Evolutionary conservation across 2,113 vertebrate species (phyloP).

Genomic region (Megatriorchis doriae): DNA sequence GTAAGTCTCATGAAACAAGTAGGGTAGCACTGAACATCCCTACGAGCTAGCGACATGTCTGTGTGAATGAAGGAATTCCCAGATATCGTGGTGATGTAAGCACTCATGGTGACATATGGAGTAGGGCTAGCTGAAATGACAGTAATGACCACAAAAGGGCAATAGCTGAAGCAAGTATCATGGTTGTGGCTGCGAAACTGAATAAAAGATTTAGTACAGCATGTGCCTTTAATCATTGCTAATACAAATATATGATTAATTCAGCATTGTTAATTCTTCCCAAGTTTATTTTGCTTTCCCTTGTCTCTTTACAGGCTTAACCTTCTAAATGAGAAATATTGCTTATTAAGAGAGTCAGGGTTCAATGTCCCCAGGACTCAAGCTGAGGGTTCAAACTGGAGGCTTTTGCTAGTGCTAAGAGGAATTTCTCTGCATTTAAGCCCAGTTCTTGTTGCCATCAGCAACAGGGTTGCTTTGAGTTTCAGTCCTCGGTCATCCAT

Average conservation of each 20-base stretch:
- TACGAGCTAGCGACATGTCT: fast-evolving
- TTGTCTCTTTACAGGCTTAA: not conserved
- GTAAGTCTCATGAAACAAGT: not conserved
- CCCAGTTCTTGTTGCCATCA: not conserved
- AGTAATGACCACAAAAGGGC: not conserved
- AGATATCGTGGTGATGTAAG: not conserved
- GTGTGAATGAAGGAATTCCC: not conserved
- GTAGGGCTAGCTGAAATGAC: not conserved
- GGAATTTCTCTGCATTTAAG: not conserved
- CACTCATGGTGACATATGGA: not conserved
- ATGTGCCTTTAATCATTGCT: not conserved
- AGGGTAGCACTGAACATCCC: not conserved
- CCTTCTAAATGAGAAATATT: not conserved
- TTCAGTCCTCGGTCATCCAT: not conserved
- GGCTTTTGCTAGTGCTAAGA: not conserved
- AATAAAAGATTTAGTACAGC: not conserved
- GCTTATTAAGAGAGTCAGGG: not conserved
- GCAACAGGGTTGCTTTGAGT: not conserved
- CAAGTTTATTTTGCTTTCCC: not conserved
- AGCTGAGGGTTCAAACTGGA: not conserved
- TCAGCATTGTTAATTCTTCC: not conserved
- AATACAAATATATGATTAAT: not conserved
- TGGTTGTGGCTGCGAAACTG: not conserved
- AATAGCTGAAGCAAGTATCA: not conserved
- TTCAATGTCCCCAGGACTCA: not conserved